Evolutionary conservation across 2,888 invertebrate genomes (phyloP), one percentile per base, ranked within the genome.

Genomic region (Amphipyra berbera): DNA sequence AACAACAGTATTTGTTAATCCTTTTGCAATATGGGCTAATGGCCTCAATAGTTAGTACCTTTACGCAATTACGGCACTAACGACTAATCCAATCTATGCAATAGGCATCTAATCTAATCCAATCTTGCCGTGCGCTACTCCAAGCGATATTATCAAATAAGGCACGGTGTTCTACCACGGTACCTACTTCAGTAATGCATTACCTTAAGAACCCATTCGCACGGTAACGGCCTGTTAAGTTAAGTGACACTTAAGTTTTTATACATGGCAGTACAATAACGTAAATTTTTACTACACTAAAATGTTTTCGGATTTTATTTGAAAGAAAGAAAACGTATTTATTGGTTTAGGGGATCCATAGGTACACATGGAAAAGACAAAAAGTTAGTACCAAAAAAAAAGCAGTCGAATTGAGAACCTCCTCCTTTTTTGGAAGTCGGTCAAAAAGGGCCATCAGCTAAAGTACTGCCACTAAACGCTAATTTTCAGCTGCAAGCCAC

Each of bases 221-320:
- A 57, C 53, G 68, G 35, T 63, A 68, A 68, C 44, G n/a, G 13
- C 14, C 41, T 35, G 63, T 53, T 57, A 68, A 45, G n/a, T n/a
- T 58, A 68, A 68, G 44, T 44, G 53, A 40, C 45, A 40, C 41
- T 63, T 53, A 57, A 53, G 6, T 50, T 68, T 68, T 52, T 52
- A 48, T 44, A 9, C 35, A 12, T 53, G n/a, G 30, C 12, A 38
- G 12, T 30, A 30, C 15, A 47, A 38, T 14, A 35, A 42, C 7
- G 21, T 21, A 9, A 45, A n/a, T n/a, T 62, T 49, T 40, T 12
- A 37, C 35, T 8, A n/a, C n/a, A n/a, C n/a, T n/a, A n/a, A n/a
- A n/a, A n/a, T n/a, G n/a, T n/a, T n/a, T n/a, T 9, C 35, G 35
- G 7, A 7, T 35, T 35, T 35, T 9, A 35, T 9, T 35, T 35